Percentiles rank a stretch among this genome's conserved stretches.
phyloP scores from a whole-genome alignment of 2,797 vertebrate genomes.

The Hemitrygon akajei region DNA sequence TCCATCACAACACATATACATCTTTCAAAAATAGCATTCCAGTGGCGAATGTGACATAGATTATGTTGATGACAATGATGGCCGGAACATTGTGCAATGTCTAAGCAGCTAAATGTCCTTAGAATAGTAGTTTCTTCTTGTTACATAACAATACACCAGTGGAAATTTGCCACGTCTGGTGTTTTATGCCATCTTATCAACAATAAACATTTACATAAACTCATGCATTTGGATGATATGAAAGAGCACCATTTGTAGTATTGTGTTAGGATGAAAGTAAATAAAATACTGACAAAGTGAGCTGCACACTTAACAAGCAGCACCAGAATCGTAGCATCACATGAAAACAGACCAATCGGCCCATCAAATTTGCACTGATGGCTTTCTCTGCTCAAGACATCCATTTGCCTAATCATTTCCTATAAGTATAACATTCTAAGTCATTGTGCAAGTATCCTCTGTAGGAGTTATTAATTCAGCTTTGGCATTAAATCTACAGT shows the following conservation, averaged over 20 bases:
- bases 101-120: background rate
- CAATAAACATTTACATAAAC: background rate
- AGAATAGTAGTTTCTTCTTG: background rate
- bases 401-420: background rate
- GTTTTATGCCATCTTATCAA: background rate
- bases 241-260: background rate
- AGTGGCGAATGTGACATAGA: background rate
- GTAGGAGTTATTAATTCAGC: background rate
- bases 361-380: background rate
- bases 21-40: background rate
- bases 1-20: too few species aligned
- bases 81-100: background rate
- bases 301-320: background rate
- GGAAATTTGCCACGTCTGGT: background rate
- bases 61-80: background rate
- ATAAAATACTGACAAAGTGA: background rate
- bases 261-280: background rate
- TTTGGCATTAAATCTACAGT: background rate
- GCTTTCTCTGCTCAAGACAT: background rate
- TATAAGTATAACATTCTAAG: too few species aligned
- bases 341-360: background rate
- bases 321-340: background rate
- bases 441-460: too few species aligned
- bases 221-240: background rate
- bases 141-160: background rate